A percentile compares a stretch with the other conserved stretches of the same genome.
phyloP scores from a whole-genome alignment of 1,140 invertebrate genomes.

The Drosophila repletoides region DNA sequence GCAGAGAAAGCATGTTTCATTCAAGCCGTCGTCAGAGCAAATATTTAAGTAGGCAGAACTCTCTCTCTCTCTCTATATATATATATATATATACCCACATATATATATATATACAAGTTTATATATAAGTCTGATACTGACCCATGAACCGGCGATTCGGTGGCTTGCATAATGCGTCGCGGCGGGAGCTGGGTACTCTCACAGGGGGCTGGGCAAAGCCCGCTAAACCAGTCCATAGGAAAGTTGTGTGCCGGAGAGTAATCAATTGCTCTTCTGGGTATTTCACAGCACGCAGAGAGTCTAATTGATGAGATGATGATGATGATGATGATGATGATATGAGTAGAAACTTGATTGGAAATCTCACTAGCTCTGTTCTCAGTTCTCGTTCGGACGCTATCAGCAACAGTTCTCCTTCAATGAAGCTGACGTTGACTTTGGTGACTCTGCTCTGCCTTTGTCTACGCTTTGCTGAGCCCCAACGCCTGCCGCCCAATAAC shows the following conservation, averaged over 20 bases:
- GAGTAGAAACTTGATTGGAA: background rate
- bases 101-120: background rate
- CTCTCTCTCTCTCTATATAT: background rate
- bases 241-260: background rate
- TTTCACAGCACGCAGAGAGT: conserved; percentile 2
- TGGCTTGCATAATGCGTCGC: background rate
- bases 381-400: conserved; percentile 40
- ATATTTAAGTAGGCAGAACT: background rate
- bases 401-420: conserved; percentile 32
- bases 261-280: background rate
- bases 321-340: no score
- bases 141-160: conserved; percentile 9
- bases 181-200: no score
- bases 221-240: conserved; percentile 24
- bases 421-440: background rate
- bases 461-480: conserved; percentile 13
- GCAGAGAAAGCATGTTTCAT: conserved; percentile 27
- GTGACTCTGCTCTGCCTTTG: conserved; percentile 32
- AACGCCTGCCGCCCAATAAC: conserved; percentile 34
- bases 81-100: background rate
- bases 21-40: background rate
- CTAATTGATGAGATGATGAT: background rate
- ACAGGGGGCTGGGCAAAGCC: conserved; percentile 51
- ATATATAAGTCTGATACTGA: background rate
- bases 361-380: background rate